Evolutionary conservation across 2,888 invertebrate genomes (phyloP).

Genomic region (Carpatolechia fugitivella): DNA sequence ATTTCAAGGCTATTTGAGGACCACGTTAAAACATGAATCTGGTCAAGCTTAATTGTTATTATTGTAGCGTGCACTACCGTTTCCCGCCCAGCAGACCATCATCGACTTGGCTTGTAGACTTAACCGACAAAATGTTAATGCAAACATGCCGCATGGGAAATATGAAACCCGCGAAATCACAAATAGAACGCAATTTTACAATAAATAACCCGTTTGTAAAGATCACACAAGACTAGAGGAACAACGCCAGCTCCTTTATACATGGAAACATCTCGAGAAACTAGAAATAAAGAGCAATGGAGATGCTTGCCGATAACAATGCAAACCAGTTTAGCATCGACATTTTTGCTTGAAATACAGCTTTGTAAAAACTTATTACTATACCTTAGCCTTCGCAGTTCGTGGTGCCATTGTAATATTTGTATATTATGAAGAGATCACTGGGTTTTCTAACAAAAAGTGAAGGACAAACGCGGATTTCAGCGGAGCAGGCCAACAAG

Average conservation of each 20-base stretch:
- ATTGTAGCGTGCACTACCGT: neutral
- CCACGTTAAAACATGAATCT: neutral
- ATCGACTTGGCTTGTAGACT: neutral
- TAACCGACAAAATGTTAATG: neutral
- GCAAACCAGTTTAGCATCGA: slow-evolving; percentile 41
- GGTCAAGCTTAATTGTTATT: neutral
- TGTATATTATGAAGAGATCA: slow-evolving; percentile 30
- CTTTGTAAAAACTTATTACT: slow-evolving; percentile 22
- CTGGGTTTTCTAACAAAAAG: slow-evolving; percentile 27
- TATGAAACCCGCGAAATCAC: neutral
- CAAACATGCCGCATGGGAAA: neutral
- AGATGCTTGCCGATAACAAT: slow-evolving; percentile 42
- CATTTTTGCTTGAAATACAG: slow-evolving; percentile 25
- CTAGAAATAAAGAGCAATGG: slow-evolving; percentile 27
- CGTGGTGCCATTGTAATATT: slow-evolving; percentile 61
- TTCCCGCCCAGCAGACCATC: slow-evolving; percentile 5
- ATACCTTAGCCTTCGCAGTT: slow-evolving; percentile 65
- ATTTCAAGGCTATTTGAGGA: neutral
- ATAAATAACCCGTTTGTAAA: neutral
- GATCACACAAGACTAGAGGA: neutral
- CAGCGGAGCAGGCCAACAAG: slow-evolving; percentile 41
- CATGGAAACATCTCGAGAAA: slow-evolving; percentile 14
- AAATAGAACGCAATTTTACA: neutral
- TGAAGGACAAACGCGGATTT: slow-evolving; percentile 33
- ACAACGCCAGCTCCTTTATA: neutral